Percentiles rank a stretch among this genome's conserved stretches.
phyloP scores from a whole-genome alignment of 2,888 invertebrate species.

The Lepidochrysops patricia region DNA sequence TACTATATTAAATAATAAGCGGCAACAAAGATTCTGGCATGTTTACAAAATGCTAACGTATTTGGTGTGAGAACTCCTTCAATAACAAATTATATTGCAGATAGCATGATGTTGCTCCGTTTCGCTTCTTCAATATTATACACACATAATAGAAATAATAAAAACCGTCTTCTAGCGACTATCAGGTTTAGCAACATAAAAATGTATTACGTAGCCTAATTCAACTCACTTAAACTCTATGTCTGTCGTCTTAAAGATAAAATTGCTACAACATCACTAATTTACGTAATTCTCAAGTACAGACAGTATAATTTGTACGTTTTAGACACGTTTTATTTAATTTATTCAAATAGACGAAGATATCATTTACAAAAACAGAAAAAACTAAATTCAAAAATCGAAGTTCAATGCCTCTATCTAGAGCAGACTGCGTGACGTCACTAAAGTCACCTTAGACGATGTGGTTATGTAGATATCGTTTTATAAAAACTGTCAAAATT shows the following conservation, averaged over 20 bases:
- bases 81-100: too few relatives aligned
- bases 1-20: too few relatives aligned
- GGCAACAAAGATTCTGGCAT: too few relatives aligned
- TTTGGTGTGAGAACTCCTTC: too few relatives aligned
- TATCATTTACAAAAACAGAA: neutral
- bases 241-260: neutral
- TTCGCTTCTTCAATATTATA: neutral
- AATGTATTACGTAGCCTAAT: neutral
- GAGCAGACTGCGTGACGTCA: neutral
- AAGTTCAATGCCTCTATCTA: neutral
- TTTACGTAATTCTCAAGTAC: neutral
- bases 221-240: neutral
- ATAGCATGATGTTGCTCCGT: too few relatives aligned
- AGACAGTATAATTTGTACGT: neutral
- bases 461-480: too few relatives aligned
- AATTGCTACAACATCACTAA: neutral
- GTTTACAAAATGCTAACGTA: too few relatives aligned
- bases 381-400: neutral
- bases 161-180: neutral
- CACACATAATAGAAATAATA: neutral
- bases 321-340: neutral
- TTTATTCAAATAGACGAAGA: neutral
- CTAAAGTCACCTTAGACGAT: neutral
- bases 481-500: too few relatives aligned
- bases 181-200: conserved; percentile 1